Conservation (phyloP, 1,140 invertebrate genomes). For the Cataglyphis hispanica region DNA sequence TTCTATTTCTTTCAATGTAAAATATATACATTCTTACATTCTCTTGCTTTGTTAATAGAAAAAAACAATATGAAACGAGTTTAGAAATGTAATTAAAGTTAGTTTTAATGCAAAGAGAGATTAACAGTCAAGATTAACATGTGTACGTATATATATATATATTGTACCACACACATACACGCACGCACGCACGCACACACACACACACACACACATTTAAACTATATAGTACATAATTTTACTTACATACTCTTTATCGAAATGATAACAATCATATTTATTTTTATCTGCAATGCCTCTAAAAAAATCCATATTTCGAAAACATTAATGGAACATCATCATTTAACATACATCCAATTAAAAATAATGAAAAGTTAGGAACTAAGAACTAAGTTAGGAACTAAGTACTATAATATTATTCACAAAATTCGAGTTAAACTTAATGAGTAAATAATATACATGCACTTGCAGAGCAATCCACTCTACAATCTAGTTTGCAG, state of each 20-base stretch:
- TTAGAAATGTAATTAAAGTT: conserved; percentile 40
- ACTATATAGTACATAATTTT: too few species aligned
- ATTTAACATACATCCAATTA: conserved; percentile 22
- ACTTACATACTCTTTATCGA: background rate
- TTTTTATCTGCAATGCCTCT: conserved; percentile 44
- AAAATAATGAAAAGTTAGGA: conserved; percentile 38
- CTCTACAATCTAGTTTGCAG: too few species aligned
- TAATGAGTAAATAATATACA: conserved; percentile 36
- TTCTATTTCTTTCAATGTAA: background rate
- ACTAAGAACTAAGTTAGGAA: too few species aligned
- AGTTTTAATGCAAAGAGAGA: conserved; percentile 36
- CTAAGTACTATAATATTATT: too few species aligned
- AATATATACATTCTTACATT: background rate
- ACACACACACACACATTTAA: too few species aligned
- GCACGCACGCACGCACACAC: too few species aligned
- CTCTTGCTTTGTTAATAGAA: background rate
- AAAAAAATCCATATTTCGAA: background rate
- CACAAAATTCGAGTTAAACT: conserved; percentile 23
- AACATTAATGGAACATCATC: background rate
- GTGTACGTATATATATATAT: background rate
- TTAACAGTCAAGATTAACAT: background rate
- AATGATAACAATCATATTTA: background rate
- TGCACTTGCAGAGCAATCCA: conserved; percentile 22
- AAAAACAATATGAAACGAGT: conserved; percentile 2
- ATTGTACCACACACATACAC: too few species aligned